A percentile compares a stretch with the other conserved stretches of the same genome.
These are phyloP conservation scores for Dunckerocampus dactyliophorus DNA, from an alignment of 2,113 vertebrate species.

Conservation along the genomic window DNA sequence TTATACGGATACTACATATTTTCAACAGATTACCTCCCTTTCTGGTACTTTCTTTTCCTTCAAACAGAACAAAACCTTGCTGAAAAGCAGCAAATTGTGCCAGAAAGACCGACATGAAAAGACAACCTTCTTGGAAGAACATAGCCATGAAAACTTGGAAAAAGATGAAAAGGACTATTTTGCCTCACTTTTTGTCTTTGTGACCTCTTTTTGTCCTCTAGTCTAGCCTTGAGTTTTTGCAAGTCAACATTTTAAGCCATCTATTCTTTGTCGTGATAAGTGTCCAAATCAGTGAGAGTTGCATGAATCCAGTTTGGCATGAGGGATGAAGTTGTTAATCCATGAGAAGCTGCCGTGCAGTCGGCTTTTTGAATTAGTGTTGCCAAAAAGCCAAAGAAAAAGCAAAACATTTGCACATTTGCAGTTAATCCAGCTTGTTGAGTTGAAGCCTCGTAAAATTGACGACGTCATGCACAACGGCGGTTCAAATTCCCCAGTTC, in stretches of 20 bases:
- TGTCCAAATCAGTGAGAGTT: too few relatives aligned
- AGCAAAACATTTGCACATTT: background rate
- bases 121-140: conserved; percentile 27
- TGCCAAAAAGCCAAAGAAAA: background rate
- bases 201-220: conserved; percentile 2
- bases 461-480: too few relatives aligned
- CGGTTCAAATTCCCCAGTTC: too few relatives aligned
- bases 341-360: background rate
- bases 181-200: conserved; percentile 33
- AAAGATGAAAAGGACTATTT: conserved; percentile 37
- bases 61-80: conserved; percentile 26
- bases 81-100: conserved; percentile 44
- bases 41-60: conserved; percentile 21
- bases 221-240: conserved; percentile 17
- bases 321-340: background rate
- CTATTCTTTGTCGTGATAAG: too few relatives aligned
- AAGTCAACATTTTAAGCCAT: conserved; percentile 10
- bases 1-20: too few relatives aligned
- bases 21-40: background rate
- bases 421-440: too few relatives aligned
- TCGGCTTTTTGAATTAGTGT: background rate
- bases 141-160: background rate
- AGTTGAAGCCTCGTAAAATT: too few relatives aligned
- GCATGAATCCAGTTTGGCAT: background rate
- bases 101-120: conserved; percentile 47